Evolutionary conservation across 2,113 vertebrate genomes (phyloP), one percentile per base, ranked within the genome.

Genomic region (Cettia cetti): DNA sequence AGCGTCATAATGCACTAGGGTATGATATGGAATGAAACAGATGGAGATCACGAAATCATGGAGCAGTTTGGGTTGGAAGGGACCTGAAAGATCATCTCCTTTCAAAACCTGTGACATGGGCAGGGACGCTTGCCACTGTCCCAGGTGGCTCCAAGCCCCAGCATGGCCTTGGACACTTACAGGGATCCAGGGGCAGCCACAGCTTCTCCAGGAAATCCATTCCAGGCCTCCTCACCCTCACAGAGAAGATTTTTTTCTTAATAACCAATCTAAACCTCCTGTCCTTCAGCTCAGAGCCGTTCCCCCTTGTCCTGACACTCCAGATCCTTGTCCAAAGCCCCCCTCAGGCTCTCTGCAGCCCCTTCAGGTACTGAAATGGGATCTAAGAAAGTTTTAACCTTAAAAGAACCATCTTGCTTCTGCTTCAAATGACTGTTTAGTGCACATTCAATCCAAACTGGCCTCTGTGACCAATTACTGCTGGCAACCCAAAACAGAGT

Each of bases 91-190:
- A 52, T 18, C 19, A 11, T 45, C 28, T 53, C 45, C 13, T n/a
- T 14, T 13, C 28, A 13, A 16, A 8, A 4, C 15, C 33, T 7
- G 18, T 30, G 53, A 1, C 33, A 6, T 4, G 11, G 15, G 2
- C 16, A 59, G 14, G 19, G 39, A 7, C 39, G n/a, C 3, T 5
- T 68, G 1, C 9, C 39, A 18, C 45, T 18, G 0, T 1, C 33
- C 27, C 44, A 28, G 50, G 12, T 0, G 2, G 22, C 27, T 50
- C 37, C 27, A 4, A 54, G 6, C 6, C 15, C 37, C 59, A 57
- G 1, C 22, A 22, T 16, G 31, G 27, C 22, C 44, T 33, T 50
- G 44, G 22, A 1, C 50, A 72, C 18, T 50, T 1, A 12, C 68
- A 81, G 50, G 59, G 42, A 57, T 50, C 17, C 42, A 33, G 59